Base-by-base conservation (phyloP, 2,113 vertebrate genomes). In the Dipodomys merriami region DNA sequence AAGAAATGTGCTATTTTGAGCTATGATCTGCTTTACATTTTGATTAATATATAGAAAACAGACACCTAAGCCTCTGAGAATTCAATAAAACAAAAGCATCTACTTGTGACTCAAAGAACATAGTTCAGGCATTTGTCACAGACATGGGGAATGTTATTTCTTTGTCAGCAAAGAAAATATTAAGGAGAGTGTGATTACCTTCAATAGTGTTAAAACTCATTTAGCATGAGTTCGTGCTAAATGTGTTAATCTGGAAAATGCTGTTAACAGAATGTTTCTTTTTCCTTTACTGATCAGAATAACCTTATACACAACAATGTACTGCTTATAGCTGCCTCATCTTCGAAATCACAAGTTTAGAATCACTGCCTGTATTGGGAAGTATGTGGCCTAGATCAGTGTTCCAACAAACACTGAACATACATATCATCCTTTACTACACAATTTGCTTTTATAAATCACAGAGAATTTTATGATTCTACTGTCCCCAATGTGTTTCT, bases 81-180 rank as follows among this genome's bases (percentile, higher is more conserved):
- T 62, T 78, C 69, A 85, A 92, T 93, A 88, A 94, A 95, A 95
- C 69, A 92, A 77, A 91, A 83, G 91, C 0, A 7, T n/a, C 87
- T 96, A 81, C 92, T 88, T 68, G 46, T 57, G 53, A 57, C 53
- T 16, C 4, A 96, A 84, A 27, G 19, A 86, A 93, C 62, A 96
- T 69, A 91, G 93, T 91, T 96, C 81, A 65, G 76, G 90, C 84
- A 95, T 85, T 86, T 98, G 95, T 96, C 95, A 94, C 83, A 97
- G 49, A 83, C 73, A 96, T 4, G 0, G 0, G 78, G 91, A 96
- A 95, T 86, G 91, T 72, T 89, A 95, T 97, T 97, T 97, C 93
- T 94, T 97, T 95, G 88, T 91, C 94, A 89, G 93, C 89, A 97
- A 96, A 97, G 92, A 96, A 97, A 97, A 96, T 74, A 88, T 92